phyloP scores from a whole-genome alignment of 2,797 vertebrate genomes.

The Helostoma temminkii region DNA sequence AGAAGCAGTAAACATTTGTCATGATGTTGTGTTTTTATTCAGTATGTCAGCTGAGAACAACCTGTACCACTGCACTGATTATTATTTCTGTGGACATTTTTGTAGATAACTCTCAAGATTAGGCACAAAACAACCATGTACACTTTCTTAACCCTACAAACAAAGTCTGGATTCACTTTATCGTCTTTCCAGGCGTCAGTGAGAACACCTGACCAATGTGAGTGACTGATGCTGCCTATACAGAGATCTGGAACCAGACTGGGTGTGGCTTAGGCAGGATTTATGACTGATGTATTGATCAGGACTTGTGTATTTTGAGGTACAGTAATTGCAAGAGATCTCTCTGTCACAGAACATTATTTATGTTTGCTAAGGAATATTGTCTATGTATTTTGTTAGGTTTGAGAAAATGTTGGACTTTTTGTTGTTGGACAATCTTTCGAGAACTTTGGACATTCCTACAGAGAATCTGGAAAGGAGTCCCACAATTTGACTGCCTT shows the following conservation, averaged over 20 bases:
- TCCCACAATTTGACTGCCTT: constrained; percentile 16
- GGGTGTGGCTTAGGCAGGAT: background rate
- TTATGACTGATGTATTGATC: background rate
- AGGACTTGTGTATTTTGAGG: background rate
- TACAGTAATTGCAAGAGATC: constrained; percentile 6
- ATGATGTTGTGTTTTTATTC: too few species aligned
- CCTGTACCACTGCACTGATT: background rate
- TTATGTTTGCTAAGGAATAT: background rate
- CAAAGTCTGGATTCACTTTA: background rate
- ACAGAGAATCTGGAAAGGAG: background rate
- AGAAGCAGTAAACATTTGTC: background rate
- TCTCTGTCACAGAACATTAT: constrained; percentile 20
- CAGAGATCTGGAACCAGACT: background rate
- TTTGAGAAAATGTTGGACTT: constrained; percentile 7
- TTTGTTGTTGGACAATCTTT: background rate
- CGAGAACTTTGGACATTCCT: background rate
- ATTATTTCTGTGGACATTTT: background rate
- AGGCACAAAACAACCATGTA: background rate
- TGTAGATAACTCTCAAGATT: background rate
- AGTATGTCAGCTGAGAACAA: too few species aligned
- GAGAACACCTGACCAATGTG: background rate
- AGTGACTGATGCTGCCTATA: background rate
- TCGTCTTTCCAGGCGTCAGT: background rate
- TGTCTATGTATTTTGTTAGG: background rate
- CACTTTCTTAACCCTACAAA: background rate